A percentile compares a stretch with the other conserved stretches of the same genome.
Conservation (phyloP, 1,140 invertebrate species). For the Zaprionus gabonicus region DNA sequence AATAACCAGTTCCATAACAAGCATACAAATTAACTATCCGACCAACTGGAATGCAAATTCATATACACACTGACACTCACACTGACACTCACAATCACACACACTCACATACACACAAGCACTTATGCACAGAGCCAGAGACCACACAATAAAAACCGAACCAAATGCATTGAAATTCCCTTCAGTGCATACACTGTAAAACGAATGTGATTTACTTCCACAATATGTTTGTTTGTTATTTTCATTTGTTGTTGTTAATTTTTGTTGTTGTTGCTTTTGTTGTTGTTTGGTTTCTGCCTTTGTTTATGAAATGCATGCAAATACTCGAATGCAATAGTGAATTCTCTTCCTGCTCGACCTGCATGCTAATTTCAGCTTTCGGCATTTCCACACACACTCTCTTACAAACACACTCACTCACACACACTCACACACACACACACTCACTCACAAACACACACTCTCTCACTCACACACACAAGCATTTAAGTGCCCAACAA, state of each 20-base stretch:
- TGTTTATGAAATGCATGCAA: slow-evolving; percentile 24
- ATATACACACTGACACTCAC: neutral
- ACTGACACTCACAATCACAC: neutral
- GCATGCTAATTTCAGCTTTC: slow-evolving; percentile 60
- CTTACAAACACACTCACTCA: neutral
- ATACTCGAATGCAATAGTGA: slow-evolving; percentile 33
- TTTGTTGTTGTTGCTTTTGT: slow-evolving; percentile 6
- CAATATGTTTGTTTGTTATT: slow-evolving; percentile 53
- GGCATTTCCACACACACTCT: slow-evolving; percentile 24
- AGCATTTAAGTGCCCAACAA: slow-evolving; percentile 62
- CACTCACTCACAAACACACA: neutral
- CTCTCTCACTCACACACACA: no score
- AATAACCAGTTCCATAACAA: slow-evolving; percentile 61
- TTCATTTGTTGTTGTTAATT: slow-evolving; percentile 27
- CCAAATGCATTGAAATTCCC: slow-evolving; percentile 16
- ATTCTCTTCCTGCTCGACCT: slow-evolving; percentile 58
- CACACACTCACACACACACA: slow-evolving; percentile 8
- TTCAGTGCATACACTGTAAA: slow-evolving; percentile 18
- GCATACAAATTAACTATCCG: slow-evolving; percentile 62
- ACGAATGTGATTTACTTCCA: slow-evolving; percentile 29
- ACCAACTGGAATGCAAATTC: slow-evolving; percentile 37
- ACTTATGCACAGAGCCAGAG: neutral
- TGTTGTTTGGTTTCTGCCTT: slow-evolving; percentile 11
- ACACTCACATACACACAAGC: neutral
- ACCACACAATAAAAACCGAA: slow-evolving; percentile 39